Percentiles rank a stretch among this genome's conserved stretches.
Conservation (phyloP, 1,140 invertebrate genomes). For the Prorops nasuta region DNA sequence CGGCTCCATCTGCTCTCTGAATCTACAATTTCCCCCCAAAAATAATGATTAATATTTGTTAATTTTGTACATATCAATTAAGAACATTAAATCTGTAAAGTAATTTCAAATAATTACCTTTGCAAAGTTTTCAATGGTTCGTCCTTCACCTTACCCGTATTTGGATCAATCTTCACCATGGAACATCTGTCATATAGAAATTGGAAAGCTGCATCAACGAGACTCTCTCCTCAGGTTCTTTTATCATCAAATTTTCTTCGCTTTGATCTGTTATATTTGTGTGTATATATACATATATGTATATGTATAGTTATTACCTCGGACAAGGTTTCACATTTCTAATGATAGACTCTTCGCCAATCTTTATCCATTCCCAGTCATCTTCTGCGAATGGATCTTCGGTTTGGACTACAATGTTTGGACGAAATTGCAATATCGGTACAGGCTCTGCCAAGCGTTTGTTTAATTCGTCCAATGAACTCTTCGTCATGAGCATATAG, state of each 20-base stretch:
- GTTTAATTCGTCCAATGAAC: slow-evolving; percentile 51
- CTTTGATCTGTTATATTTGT: too few species aligned
- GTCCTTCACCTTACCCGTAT: slow-evolving; percentile 21
- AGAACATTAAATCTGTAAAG: neutral
- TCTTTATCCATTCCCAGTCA: slow-evolving; percentile 55
- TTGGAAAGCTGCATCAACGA: too few species aligned
- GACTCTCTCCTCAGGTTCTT: too few species aligned
- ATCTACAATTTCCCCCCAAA: slow-evolving; percentile 36
- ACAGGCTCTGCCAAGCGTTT: slow-evolving; percentile 35
- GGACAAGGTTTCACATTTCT: slow-evolving; percentile 49
- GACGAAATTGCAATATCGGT: slow-evolving; percentile 49
- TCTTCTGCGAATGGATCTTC: slow-evolving; percentile 53
- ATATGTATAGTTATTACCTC: slow-evolving; percentile 42
- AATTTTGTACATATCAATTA: neutral
- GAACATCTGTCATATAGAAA: slow-evolving; percentile 28
- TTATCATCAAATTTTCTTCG: too few species aligned
- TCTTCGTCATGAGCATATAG: slow-evolving; percentile 50
- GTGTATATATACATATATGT: too few species aligned
- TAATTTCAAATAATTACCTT: slow-evolving; percentile 22
- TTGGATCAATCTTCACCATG: slow-evolving; percentile 34
- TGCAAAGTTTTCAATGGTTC: slow-evolving; percentile 38
- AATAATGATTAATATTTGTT: neutral
- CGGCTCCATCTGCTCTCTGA: slow-evolving; percentile 27
- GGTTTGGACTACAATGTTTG: slow-evolving; percentile 55
- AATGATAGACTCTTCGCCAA: slow-evolving; percentile 44